phyloP scores from a whole-genome alignment of 2,888 invertebrate species.

The Nomada fucata region DNA sequence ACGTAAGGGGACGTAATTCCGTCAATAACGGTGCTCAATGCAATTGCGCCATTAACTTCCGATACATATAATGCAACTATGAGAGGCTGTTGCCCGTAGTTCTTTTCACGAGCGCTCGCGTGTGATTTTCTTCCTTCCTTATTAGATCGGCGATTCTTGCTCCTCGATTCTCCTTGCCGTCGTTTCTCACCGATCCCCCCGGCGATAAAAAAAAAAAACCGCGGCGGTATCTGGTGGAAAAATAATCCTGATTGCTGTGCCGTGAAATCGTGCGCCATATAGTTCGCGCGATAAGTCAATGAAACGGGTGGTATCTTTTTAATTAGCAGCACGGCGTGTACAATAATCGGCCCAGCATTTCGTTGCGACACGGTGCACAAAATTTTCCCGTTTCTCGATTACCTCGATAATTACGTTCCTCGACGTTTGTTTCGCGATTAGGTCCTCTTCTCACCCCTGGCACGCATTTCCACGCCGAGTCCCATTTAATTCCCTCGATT shows the following conservation, averaged over 20 bases:
- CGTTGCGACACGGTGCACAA: no score
- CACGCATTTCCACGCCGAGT: no score
- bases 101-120: background rate
- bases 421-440: no score
- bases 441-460: no score
- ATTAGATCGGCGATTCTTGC: background rate
- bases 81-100: background rate
- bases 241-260: background rate
- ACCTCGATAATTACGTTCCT: no score
- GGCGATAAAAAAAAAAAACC: background rate
- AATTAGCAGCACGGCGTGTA: no score
- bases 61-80: constrained; percentile 1
- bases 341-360: no score
- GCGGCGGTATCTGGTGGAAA: background rate
- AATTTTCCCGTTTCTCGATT: no score
- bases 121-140: background rate
- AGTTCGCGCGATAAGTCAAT: background rate
- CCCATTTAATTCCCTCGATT: no score
- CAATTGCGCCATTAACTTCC: constrained; percentile 12
- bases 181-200: background rate
- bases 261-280: background rate
- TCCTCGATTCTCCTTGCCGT: background rate
- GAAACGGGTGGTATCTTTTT: no score
- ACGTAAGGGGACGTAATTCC: constrained; percentile 40
- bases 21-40: constrained; percentile 31